Conservation (phyloP, 1,140 invertebrate genomes). For the Galendromus occidentalis region DNA sequence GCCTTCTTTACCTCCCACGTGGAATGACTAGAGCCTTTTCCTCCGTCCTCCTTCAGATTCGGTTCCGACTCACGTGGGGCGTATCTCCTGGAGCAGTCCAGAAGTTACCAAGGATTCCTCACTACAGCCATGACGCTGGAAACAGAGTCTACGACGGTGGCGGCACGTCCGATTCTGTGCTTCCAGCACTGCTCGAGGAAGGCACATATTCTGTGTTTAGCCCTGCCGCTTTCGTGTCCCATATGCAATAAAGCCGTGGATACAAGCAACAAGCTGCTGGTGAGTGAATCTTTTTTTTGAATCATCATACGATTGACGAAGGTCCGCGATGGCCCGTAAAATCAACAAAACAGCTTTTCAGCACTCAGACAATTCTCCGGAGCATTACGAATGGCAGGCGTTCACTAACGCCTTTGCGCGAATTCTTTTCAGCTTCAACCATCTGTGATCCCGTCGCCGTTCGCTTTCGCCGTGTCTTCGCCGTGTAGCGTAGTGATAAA, state of each 20-base stretch:
- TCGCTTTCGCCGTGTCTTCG: slow-evolving; percentile 46
- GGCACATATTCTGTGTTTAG: slow-evolving; percentile 51
- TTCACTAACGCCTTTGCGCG: not conserved
- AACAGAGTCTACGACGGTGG: not conserved
- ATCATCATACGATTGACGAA: not conserved
- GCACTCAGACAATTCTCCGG: not conserved
- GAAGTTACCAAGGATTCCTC: no score
- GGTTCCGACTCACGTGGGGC: no score
- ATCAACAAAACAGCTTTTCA: not conserved
- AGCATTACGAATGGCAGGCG: not conserved
- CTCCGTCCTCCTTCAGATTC: no score
- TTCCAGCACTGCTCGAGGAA: slow-evolving; percentile 9
- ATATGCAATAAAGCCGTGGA: slow-evolving; percentile 31
- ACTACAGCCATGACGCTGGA: no score
- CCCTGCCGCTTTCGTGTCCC: slow-evolving; percentile 44
- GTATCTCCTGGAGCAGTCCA: no score
- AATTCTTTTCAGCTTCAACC: not conserved
- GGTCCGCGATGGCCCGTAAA: not conserved
- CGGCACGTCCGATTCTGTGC: not conserved
- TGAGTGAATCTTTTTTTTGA: slow-evolving; percentile 25
- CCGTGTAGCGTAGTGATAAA: slow-evolving; percentile 51
- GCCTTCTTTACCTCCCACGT: no score
- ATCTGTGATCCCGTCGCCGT: slow-evolving; percentile 43
- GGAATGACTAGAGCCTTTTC: no score
- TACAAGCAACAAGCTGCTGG: not conserved